Conservation (phyloP, 2,888 invertebrate species). For the Leptinotarsa rubiginosa region DNA sequence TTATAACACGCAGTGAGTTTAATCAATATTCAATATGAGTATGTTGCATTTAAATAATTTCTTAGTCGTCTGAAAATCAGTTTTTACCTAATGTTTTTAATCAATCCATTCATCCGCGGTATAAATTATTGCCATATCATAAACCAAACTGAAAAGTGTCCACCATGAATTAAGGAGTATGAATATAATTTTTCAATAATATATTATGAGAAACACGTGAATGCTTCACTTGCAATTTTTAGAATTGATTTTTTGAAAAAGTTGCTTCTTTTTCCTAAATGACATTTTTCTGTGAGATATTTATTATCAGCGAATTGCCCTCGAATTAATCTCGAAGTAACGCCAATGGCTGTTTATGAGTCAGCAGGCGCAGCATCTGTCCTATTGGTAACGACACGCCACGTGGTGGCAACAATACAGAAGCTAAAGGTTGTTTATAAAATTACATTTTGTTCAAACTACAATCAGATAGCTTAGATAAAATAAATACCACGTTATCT, state of each 20-base stretch:
- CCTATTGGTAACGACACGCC: slow-evolving; percentile 4
- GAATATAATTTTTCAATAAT: too few relatives aligned
- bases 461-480: slow-evolving; percentile 9
- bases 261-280: background rate
- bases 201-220: too few relatives aligned
- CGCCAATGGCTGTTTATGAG: slow-evolving; percentile 12
- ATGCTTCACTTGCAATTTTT: too few relatives aligned
- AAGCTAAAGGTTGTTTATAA: slow-evolving; percentile 17
- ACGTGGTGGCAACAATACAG: background rate
- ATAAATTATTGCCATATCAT: too few relatives aligned
- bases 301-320: background rate
- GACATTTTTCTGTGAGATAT: background rate
- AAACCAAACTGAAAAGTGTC: too few relatives aligned
- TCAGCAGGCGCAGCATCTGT: slow-evolving; percentile 9
- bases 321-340: background rate
- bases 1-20: too few relatives aligned
- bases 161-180: too few relatives aligned
- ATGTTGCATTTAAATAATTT: too few relatives aligned
- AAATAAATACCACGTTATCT: background rate
- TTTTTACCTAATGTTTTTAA: too few relatives aligned
- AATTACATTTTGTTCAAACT: slow-evolving; percentile 8
- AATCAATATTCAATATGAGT: too few relatives aligned
- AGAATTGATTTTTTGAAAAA: background rate
- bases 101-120: too few relatives aligned
- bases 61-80: too few relatives aligned